phyloP scores from a whole-genome alignment of 1,140 invertebrate species.

The Magallana ariakensis region DNA sequence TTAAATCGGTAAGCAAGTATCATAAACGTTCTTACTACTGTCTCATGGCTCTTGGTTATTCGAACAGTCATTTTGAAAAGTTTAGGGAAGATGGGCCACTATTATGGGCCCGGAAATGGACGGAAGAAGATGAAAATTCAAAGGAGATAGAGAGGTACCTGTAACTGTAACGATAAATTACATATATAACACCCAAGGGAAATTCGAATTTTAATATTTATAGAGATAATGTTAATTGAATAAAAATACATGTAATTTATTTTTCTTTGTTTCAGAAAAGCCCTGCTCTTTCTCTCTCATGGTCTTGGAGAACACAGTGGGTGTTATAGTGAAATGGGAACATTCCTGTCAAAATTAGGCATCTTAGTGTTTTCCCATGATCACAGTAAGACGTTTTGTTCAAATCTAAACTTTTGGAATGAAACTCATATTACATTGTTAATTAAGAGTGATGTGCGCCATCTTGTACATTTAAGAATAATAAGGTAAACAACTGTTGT shows the following conservation, averaged over 20 bases:
- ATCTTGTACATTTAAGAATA: too few relatives aligned
- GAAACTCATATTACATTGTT: too few relatives aligned
- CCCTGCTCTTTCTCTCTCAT: neutral
- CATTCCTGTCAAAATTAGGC: neutral
- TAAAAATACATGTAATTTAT: too few relatives aligned
- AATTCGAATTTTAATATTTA: too few relatives aligned
- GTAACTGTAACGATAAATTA: neutral
- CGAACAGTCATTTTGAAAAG: neutral
- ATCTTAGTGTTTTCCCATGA: neutral
- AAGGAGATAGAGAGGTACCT: neutral
- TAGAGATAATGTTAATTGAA: too few relatives aligned
- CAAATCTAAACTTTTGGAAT: too few relatives aligned
- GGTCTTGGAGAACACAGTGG: neutral
- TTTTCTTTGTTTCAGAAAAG: neutral
- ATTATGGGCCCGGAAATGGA: neutral
- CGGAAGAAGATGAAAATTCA: neutral
- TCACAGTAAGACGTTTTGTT: neutral
- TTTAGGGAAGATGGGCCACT: neutral
- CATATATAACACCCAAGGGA: too few relatives aligned
- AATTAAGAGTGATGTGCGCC: too few relatives aligned
- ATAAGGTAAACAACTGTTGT: too few relatives aligned
- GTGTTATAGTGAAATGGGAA: neutral
- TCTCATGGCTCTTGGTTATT: neutral
- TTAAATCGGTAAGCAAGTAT: too few relatives aligned
- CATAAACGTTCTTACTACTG: too few relatives aligned